phyloP scores from a whole-genome alignment of 2,797 vertebrate species.

The Aldrovandia affinis region DNA sequence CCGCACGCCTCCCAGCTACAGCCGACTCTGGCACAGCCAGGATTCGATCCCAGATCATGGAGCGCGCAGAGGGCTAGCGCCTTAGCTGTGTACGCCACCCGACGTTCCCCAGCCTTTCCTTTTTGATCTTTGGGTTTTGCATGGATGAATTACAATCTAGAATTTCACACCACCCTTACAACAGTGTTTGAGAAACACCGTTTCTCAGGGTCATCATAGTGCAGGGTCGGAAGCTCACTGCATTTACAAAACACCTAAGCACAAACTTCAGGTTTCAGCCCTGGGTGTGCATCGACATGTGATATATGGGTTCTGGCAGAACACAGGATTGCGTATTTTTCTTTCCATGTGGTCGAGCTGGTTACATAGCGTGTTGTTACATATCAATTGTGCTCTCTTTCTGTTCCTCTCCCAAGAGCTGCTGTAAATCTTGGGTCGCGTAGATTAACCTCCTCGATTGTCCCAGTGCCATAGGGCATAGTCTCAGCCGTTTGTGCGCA shows the following conservation, averaged over 20 bases:
- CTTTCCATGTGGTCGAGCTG: background rate
- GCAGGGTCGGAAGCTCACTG: slow-evolving; percentile 46
- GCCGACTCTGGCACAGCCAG: background rate
- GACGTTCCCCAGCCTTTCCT: slow-evolving; percentile 28
- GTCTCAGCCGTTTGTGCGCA: background rate
- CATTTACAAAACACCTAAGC: slow-evolving; percentile 41
- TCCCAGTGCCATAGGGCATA: background rate
- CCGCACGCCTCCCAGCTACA: background rate
- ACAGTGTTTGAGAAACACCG: slow-evolving; percentile 63
- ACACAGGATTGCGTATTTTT: background rate
- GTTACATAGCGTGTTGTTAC: background rate
- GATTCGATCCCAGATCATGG: background rate
- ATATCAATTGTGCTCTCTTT: background rate
- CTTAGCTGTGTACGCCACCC: background rate
- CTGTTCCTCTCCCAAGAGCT: background rate
- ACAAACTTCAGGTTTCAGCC: slow-evolving; percentile 45
- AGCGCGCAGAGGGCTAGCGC: background rate
- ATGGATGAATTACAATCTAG: slow-evolving; percentile 77
- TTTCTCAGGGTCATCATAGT: slow-evolving; percentile 63
- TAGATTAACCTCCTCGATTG: background rate
- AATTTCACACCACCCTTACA: slow-evolving; percentile 75
- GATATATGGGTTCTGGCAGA: slow-evolving; percentile 23
- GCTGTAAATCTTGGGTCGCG: background rate
- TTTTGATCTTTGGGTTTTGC: slow-evolving; percentile 75
- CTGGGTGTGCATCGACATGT: slow-evolving; percentile 36